Evolutionary conservation across 2,888 invertebrate species (phyloP).

Genomic region (Parnassius orleans): DNA sequence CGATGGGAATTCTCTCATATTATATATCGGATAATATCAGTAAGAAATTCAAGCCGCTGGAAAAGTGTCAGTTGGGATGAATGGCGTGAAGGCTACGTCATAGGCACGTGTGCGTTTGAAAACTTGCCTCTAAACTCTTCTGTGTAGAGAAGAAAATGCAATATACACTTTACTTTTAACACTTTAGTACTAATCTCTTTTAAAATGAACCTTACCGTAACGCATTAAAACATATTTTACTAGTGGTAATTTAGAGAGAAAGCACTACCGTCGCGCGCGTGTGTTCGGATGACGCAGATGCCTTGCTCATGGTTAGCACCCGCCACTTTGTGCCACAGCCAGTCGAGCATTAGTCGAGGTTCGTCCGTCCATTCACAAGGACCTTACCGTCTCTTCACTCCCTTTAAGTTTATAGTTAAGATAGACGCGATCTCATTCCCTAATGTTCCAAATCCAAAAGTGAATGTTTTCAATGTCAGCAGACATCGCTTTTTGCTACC

Average conservation of each 20-base stretch:
- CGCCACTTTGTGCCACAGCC: slow-evolving; percentile 37
- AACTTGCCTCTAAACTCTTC: slow-evolving; percentile 40
- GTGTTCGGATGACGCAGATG: slow-evolving; percentile 73
- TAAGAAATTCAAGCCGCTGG: slow-evolving; percentile 67
- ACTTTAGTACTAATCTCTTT: slow-evolving; percentile 9
- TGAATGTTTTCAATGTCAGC: slow-evolving; percentile 17
- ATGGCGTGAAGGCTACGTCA: slow-evolving; percentile 63
- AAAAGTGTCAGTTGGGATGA: slow-evolving; percentile 66
- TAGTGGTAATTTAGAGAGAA: slow-evolving; percentile 57
- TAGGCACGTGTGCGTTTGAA: slow-evolving; percentile 32
- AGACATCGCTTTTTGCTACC: not conserved
- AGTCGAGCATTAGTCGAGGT: too few relatives aligned
- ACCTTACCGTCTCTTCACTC: slow-evolving; percentile 39
- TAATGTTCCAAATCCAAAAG: slow-evolving; percentile 24
- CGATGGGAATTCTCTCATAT: slow-evolving; percentile 52
- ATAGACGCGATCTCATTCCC: slow-evolving; percentile 45
- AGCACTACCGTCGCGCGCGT: slow-evolving; percentile 72
- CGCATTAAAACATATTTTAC: slow-evolving; percentile 53
- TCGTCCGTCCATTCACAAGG: slow-evolving; percentile 55
- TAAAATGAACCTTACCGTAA: slow-evolving; percentile 50
- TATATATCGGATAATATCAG: slow-evolving; percentile 53
- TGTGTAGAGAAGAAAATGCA: slow-evolving; percentile 51
- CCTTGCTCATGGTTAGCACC: slow-evolving; percentile 45
- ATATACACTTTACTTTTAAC: slow-evolving; percentile 9
- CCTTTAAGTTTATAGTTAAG: slow-evolving; percentile 30